Base-by-base conservation (phyloP, 1,140 invertebrate species). In the Anoplophora glabripennis region DNA sequence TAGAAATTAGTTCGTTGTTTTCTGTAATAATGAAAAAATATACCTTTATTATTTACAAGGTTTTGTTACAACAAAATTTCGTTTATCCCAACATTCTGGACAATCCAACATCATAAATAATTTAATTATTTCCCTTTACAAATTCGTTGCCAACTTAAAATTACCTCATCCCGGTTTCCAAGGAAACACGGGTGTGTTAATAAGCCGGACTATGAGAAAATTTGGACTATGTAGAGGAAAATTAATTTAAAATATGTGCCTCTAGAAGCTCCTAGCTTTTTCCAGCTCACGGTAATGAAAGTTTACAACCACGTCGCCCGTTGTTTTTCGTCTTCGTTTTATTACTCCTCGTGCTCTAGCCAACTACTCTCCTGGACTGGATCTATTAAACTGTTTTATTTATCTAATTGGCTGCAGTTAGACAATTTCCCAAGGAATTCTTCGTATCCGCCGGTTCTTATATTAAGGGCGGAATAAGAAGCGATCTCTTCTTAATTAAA, bases 321-420 rank as follows among this genome's bases (percentile, higher is more conserved):
- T 38, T 59, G 57, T 59, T 59, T 59, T 59, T 59, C 57, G 51
- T 46, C 34, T 41, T 52, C 35, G 48, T 59, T 59, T 59, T 59
- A 59, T 59, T 52, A 37, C 57, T 37, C 42, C 38, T 36, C 52
- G 44, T 42, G 21, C 21, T 2, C 21, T 28, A 28, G 21, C 21
- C 21, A 28, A 28, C 21, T 28, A 2, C 21, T 59, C 56, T 51
- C 21, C 35, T 52, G 38, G 57, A 42, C 57, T 44, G 33, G 47
- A 52, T 52, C 49, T 59, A 59, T 59, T 59, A 52, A 52, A 59
- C 36, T 59, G 57, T 57, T 57, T 57, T 57, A 57, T 57, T 57
- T 47, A 57, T 57, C 47, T 57, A 57, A 57, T 57, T 57, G 57
- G 21, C 28, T 59, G 57, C 48, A 59, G 57, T 59, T 52, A 53